Evolutionary conservation across 2,113 vertebrate genomes (phyloP).

Genomic region (Aphyosemion australe): DNA sequence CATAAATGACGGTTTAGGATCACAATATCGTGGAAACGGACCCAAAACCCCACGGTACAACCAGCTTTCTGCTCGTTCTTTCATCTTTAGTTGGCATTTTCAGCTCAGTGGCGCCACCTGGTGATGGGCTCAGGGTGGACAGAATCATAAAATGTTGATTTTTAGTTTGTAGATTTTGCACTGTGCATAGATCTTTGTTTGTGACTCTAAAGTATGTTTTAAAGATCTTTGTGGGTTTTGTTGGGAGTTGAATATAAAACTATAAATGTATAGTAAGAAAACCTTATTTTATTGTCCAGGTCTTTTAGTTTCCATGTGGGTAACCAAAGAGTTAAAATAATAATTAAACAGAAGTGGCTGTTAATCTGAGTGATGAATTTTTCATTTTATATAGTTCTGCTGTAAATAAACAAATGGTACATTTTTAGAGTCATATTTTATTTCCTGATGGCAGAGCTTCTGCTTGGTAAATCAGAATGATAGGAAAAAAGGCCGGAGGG

Average conservation of each 20-base stretch:
- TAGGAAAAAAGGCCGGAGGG: not conserved
- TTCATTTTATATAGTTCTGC: slow-evolving; percentile 84
- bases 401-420: slow-evolving; percentile 86
- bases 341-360: slow-evolving; percentile 64
- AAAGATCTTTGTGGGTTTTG: slow-evolving; percentile 63
- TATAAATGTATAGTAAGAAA: slow-evolving; percentile 60
- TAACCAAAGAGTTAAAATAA: slow-evolving; percentile 77
- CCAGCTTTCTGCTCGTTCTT: slow-evolving; percentile 21
- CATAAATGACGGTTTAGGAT: slow-evolving; percentile 41
- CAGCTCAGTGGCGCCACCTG: slow-evolving; percentile 49
- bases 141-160: slow-evolving; percentile 47
- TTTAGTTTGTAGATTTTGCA: slow-evolving; percentile 72
- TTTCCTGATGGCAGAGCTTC: slow-evolving; percentile 83
- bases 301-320: slow-evolving; percentile 73
- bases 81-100: slow-evolving; percentile 30
- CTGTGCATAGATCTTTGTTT: slow-evolving; percentile 60
- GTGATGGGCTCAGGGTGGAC: slow-evolving; percentile 21
- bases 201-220: slow-evolving; percentile 67
- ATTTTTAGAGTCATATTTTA: slow-evolving; percentile 93
- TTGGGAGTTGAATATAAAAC: slow-evolving; percentile 53
- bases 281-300: slow-evolving; percentile 57
- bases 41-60: slow-evolving; percentile 12
- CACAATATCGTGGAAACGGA: slow-evolving; percentile 4
- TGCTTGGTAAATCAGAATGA: slow-evolving; percentile 39
- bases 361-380: slow-evolving; percentile 52